These are phyloP conservation scores for Calliphora vicina DNA, from an alignment of 1,140 invertebrate genomes.

Conservation along the genomic window DNA sequence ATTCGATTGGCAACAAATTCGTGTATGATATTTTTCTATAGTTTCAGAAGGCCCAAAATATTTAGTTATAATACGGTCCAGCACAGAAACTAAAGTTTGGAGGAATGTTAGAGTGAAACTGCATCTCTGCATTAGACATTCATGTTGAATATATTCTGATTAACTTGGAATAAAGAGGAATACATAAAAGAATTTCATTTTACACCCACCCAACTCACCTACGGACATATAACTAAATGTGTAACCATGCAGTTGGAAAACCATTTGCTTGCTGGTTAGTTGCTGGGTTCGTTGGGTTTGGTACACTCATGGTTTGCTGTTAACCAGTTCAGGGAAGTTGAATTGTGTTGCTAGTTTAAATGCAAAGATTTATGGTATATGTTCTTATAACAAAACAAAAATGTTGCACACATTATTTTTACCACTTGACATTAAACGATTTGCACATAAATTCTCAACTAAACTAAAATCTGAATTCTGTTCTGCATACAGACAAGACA, in stretches of 20 bases:
- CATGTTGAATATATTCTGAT: too few relatives aligned
- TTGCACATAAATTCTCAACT: background rate
- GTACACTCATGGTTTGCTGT: too few relatives aligned
- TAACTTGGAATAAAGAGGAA: too few relatives aligned
- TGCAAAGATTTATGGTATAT: background rate
- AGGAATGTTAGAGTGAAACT: too few relatives aligned
- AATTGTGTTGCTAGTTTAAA: background rate
- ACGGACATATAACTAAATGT: background rate
- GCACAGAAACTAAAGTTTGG: too few relatives aligned
- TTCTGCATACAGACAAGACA: background rate
- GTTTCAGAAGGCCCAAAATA: too few relatives aligned
- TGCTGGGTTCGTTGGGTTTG: too few relatives aligned
- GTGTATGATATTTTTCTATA: too few relatives aligned
- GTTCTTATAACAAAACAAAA: background rate
- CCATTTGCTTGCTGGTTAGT: background rate
- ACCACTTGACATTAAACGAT: background rate
- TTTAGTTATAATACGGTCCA: too few relatives aligned
- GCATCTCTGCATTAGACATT: too few relatives aligned
- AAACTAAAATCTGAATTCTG: background rate
- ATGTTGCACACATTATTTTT: slow-evolving; percentile 1
- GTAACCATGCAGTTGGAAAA: background rate
- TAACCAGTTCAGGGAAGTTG: too few relatives aligned
- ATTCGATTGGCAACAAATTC: too few relatives aligned
- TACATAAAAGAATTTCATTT: background rate
- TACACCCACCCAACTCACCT: background rate